Evolutionary conservation across 2,888 invertebrate species (phyloP).

Genomic region (Chalcosyrphus nemorum): DNA sequence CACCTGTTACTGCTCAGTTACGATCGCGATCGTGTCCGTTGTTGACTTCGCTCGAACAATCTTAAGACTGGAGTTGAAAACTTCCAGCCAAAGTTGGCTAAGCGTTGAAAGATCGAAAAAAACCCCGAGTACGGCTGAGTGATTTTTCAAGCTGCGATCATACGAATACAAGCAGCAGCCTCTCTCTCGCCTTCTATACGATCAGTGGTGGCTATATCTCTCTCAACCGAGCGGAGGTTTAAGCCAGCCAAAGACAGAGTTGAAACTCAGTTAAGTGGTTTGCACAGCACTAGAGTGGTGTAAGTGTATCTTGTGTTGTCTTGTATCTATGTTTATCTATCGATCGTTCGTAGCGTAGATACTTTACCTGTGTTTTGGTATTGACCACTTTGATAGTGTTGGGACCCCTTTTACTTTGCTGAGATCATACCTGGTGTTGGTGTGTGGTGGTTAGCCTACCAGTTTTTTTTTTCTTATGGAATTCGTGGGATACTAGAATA

Average conservation of each 20-base stretch:
- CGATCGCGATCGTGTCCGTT: conserved; percentile 69
- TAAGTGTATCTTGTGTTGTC: conserved; percentile 44
- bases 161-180: conserved; percentile 26
- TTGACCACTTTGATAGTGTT: conserved; percentile 65
- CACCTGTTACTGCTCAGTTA: conserved; percentile 58
- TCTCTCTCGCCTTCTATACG: conserved; percentile 17
- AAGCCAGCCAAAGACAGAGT: conserved; percentile 46
- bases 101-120: conserved; percentile 48
- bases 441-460: conserved; percentile 69
- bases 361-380: conserved; percentile 44
- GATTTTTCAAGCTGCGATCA: conserved; percentile 48
- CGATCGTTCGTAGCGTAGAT: conserved; percentile 20
- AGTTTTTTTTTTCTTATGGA: conserved; percentile 72
- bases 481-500: conserved; percentile 75
- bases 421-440: conserved; percentile 64
- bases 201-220: background rate
- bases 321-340: conserved; percentile 39
- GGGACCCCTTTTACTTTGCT: conserved; percentile 67
- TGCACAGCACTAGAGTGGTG: conserved; percentile 32
- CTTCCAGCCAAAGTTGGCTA: conserved; percentile 57
- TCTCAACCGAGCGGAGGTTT: conserved; percentile 51
- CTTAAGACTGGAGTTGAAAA: conserved; percentile 71
- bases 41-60: conserved; percentile 72
- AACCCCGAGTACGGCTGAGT: conserved; percentile 53
- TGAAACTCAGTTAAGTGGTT: conserved; percentile 42